These are phyloP conservation scores for Ceratina japonica DNA, from an alignment of 1,140 invertebrate genomes.

Conservation along the genomic window DNA sequence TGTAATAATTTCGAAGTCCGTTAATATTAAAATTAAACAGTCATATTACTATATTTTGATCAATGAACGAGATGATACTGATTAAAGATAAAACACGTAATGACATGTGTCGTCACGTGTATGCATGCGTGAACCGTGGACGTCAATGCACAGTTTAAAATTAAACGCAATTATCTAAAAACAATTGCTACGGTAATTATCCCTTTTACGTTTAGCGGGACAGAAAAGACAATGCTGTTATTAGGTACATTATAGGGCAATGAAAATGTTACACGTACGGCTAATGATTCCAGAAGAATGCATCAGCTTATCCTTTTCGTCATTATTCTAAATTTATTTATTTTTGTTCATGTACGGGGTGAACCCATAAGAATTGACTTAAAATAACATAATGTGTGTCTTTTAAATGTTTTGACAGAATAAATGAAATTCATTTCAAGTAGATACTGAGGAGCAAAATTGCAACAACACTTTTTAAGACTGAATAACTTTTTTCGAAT, in stretches of 20 bases:
- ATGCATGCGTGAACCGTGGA: constrained; percentile 12
- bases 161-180: constrained; percentile 43
- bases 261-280: background rate
- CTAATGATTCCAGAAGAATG: background rate
- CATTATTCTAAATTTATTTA: background rate
- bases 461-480: too few relatives aligned
- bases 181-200: constrained; percentile 37
- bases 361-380: too few relatives aligned
- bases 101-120: constrained; percentile 19
- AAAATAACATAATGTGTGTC: too few relatives aligned
- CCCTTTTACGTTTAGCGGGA: constrained; percentile 25
- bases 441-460: too few relatives aligned
- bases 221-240: constrained; percentile 32
- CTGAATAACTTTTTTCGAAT: too few relatives aligned
- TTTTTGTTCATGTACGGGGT: too few relatives aligned
- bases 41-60: background rate
- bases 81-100: constrained; percentile 34
- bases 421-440: too few relatives aligned
- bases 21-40: too few relatives aligned
- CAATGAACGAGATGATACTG: constrained; percentile 30
- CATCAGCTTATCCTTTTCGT: background rate
- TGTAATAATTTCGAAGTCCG: too few relatives aligned
- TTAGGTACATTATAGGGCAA: background rate
- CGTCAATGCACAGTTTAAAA: constrained; percentile 20
- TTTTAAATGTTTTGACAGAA: too few relatives aligned